Evolutionary conservation across 2,888 invertebrate genomes (phyloP), one percentile per base, ranked within the genome.

Genomic region (Chymomyza amoena): DNA sequence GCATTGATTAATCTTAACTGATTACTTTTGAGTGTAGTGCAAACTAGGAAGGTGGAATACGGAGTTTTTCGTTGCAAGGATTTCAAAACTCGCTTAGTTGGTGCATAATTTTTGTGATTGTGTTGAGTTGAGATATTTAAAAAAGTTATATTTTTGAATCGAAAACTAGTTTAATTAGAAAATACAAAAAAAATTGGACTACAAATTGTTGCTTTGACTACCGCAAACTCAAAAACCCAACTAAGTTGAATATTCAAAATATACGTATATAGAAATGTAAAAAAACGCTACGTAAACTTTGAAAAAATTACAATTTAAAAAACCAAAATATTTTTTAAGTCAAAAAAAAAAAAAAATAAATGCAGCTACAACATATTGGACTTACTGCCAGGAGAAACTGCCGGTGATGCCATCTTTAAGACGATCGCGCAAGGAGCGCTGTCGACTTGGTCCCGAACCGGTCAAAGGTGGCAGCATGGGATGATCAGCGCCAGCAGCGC

Each of bases 321-420:
- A 16, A 54, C 4, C 16, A 16, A 54, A 57, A 16, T 0, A 13
- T 45, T 25, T 62, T 62, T 15, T 28, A 32, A 54, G 56, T 32
- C 16, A 25, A 32, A 54, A n/a, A n/a, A n/a, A n/a, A n/a, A 25
- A 32, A 54, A 56, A 13, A 56, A 9, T 2, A 39, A 64, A 51
- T 50, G 15, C 6, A 59, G 13, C 9, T 6, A 36, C 61, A n/a
- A n/a, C 39, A 65, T 50, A 70, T 45, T 50, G 57, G 16, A 95
- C 96, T 96, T 93, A 96, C 96, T 96, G 96, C 96, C 96, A 96
- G 88, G 94, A 94, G 91, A 96, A 95, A 87, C 95, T 95, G 91
- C 95, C 95, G 63, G 95, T 94, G 90, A 96, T 96, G 89, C 96
- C 96, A 78, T 96, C 96, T 90, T 95, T 93, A 65, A 96, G 94